Evolutionary conservation across 1,140 invertebrate species (phyloP), one percentile per base, ranked within the genome.

Genomic region (Saxidomus purpurata): DNA sequence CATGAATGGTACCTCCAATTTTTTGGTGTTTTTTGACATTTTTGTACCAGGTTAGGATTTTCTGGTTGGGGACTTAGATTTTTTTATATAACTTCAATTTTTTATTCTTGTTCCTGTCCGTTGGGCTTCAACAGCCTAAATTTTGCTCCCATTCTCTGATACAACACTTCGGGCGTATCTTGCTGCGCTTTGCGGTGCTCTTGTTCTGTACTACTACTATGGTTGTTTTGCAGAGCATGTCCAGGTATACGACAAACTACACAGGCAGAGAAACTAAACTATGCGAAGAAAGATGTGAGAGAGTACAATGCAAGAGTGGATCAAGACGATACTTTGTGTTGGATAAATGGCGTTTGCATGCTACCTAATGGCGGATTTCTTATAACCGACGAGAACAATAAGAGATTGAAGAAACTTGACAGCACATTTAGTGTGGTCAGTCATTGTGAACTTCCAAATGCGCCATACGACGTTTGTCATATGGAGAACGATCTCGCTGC

Each of bases 331-430:
- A 25, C 59, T 8, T 6, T 63, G 1, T 63, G 59, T n/a, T 63
- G 59, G 59, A 63, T 63, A 25, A 63, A 63, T 63, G 59, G 59
- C n/a, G n/a, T 63, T 28, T 63, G 59, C 25, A n/a, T n/a, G 19
- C 25, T 63, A 2, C 59, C 59, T 28, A 28, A 25, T 28, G 59
- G 59, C 6, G 25, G 15, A 1, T 8, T 63, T 28, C 59, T 63
- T 1, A n/a, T 63, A 8, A 63, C 25, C 1, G 59, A 63, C n/a
- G 59, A 63, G n/a, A 63, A 63, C 59, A 63, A 63, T 15, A 63
- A 63, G 25, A 22, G 59, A 6, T 25, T 63, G 9, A 63, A 63
- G 59, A 63, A 63, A 28, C 9, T 63, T 28, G 59, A 63, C 59
- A 63, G 59, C 59, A 28, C 59, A 28, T 63, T 63, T 28, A 63